Evolutionary conservation across 2,113 vertebrate genomes (phyloP).

Genomic region (Edolisoma coerulescens): DNA sequence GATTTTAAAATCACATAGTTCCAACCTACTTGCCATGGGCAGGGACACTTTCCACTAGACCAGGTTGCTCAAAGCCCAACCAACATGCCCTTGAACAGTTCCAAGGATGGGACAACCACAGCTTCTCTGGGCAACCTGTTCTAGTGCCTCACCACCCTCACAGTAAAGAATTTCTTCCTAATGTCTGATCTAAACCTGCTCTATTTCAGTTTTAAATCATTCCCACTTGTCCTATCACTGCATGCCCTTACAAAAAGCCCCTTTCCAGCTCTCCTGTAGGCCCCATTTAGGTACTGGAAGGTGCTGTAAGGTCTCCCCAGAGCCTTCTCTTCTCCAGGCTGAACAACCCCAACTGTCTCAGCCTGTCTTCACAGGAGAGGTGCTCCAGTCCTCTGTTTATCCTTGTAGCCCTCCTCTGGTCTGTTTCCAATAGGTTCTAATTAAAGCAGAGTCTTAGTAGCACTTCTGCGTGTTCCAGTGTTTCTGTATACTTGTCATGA

Average conservation of each 20-base stretch:
- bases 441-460: neutral
- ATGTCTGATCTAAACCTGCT: neutral
- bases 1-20: neutral
- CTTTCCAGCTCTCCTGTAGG: neutral
- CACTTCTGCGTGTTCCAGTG: neutral
- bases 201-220: neutral
- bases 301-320: neutral
- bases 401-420: neutral
- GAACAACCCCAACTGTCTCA: neutral
- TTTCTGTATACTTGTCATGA: neutral
- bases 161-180: neutral
- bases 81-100: neutral
- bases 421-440: neutral
- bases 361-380: neutral
- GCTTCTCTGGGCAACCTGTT: neutral
- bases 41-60: neutral
- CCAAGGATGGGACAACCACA: no score
- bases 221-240: neutral
- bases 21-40: neutral
- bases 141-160: neutral
- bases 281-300: no score
- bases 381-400: neutral
- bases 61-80: neutral
- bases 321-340: neutral
- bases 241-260: neutral